Evolutionary conservation across 2,888 invertebrate species (phyloP).

Genomic region (Nomada hirtipes): DNA sequence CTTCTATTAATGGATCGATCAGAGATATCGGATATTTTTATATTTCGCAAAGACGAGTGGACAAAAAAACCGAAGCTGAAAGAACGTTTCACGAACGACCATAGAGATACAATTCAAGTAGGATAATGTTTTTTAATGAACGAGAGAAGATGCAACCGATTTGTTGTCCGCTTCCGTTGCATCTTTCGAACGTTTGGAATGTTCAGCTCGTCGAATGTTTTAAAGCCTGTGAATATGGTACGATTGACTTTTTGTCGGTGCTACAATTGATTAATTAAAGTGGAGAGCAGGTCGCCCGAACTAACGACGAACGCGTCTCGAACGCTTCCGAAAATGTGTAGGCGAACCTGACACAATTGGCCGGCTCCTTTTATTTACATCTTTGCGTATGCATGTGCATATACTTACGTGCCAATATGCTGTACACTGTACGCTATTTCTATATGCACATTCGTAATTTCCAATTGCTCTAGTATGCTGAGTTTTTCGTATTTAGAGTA

Average conservation of each 20-base stretch:
- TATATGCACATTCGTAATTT: background rate
- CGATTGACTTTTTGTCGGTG: background rate
- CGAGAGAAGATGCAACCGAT: conserved; percentile 10
- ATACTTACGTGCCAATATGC: background rate
- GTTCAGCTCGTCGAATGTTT: background rate
- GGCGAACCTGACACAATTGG: too few relatives aligned
- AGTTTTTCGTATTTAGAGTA: too few relatives aligned
- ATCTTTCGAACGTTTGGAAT: background rate
- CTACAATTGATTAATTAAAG: background rate
- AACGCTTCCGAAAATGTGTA: too few relatives aligned
- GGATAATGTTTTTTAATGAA: background rate
- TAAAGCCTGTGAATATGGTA: background rate
- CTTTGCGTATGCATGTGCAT: background rate
- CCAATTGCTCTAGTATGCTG: too few relatives aligned
- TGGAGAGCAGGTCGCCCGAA: background rate
- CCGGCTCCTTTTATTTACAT: background rate
- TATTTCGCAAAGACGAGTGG: background rate
- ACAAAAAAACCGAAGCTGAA: conserved; percentile 13
- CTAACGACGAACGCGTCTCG: too few relatives aligned
- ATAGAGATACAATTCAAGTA: background rate
- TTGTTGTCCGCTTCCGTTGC: conserved; percentile 31
- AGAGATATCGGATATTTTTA: background rate
- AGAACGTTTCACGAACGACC: conserved; percentile 9
- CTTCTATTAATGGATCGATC: background rate
- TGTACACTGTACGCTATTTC: background rate